phyloP scores from a whole-genome alignment of 2,797 vertebrate genomes.

The Tenualosa ilisha region DNA sequence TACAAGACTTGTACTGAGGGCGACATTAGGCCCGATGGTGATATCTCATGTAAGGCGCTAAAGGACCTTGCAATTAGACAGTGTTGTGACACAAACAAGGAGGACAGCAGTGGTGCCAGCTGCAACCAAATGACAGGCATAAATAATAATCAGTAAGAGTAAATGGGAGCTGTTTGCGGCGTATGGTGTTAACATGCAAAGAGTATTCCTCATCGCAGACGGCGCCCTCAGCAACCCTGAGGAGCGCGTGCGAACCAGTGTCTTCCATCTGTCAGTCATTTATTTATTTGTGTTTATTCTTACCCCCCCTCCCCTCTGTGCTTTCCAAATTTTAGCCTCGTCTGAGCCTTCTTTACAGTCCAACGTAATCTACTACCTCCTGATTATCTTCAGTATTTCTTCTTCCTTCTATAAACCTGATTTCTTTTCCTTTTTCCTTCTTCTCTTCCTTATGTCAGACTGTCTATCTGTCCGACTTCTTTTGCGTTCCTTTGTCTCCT shows the following conservation, averaged over 20 bases:
- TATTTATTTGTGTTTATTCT: conserved; percentile 31
- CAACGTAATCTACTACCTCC: background rate
- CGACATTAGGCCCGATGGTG: background rate
- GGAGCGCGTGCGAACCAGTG: conserved; percentile 32
- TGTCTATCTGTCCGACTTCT: too few species aligned
- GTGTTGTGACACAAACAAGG: background rate
- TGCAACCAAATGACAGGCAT: conserved; percentile 19
- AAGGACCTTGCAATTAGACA: conserved; percentile 7
- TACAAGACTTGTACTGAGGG: background rate
- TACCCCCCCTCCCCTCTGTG: background rate
- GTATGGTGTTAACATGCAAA: conserved; percentile 9
- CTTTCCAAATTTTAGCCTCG: background rate
- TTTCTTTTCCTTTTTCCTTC: background rate
- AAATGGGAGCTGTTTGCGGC: background rate
- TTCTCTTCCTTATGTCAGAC: background rate
- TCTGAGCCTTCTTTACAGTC: background rate
- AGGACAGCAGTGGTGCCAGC: conserved; percentile 4
- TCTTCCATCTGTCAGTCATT: conserved; percentile 32
- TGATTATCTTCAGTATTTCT: background rate
- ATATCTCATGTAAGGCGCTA: background rate
- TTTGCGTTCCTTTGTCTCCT: background rate
- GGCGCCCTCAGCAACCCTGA: conserved; percentile 27
- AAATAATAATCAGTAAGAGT: conserved; percentile 15
- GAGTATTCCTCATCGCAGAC: conserved; percentile 31
- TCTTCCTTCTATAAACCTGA: background rate